Evolutionary conservation across 2,888 invertebrate genomes (phyloP).

Genomic region (Sthenelais limicola): DNA sequence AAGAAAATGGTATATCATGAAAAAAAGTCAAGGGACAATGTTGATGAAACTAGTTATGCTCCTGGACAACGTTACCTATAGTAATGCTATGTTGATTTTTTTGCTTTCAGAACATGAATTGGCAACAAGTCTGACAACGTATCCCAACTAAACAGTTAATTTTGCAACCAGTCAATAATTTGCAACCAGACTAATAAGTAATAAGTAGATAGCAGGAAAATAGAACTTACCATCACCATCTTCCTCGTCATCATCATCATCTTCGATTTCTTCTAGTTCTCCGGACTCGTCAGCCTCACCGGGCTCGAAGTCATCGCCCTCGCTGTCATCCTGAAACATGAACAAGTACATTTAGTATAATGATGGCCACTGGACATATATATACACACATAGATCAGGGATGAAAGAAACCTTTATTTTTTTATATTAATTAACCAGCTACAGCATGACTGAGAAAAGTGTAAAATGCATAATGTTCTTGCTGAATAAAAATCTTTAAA

Average conservation of each 20-base stretch:
- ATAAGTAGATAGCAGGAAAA: background rate
- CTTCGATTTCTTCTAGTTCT: constrained; percentile 48
- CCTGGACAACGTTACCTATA: too few species aligned
- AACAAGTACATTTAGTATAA: constrained; percentile 1
- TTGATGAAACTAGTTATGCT: too few species aligned
- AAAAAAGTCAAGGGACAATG: too few species aligned
- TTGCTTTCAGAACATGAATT: background rate
- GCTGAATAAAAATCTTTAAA: too few species aligned
- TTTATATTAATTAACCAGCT: too few species aligned
- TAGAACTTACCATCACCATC: background rate
- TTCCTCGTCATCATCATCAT: constrained; percentile 46
- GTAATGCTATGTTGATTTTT: too few species aligned
- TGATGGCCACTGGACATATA: background rate
- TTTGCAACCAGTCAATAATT: background rate
- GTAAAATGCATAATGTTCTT: too few species aligned
- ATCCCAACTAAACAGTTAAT: background rate
- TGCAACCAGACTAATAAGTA: background rate
- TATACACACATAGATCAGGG: too few species aligned
- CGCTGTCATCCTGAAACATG: constrained; percentile 44
- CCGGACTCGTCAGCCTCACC: constrained; percentile 50
- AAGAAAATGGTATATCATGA: too few species aligned
- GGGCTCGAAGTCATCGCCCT: constrained; percentile 52
- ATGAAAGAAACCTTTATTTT: too few species aligned
- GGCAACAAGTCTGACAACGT: background rate
- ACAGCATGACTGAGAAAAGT: too few species aligned